phyloP scores from a whole-genome alignment of 2,797 vertebrate genomes.

The Pangasius mekongensis region DNA sequence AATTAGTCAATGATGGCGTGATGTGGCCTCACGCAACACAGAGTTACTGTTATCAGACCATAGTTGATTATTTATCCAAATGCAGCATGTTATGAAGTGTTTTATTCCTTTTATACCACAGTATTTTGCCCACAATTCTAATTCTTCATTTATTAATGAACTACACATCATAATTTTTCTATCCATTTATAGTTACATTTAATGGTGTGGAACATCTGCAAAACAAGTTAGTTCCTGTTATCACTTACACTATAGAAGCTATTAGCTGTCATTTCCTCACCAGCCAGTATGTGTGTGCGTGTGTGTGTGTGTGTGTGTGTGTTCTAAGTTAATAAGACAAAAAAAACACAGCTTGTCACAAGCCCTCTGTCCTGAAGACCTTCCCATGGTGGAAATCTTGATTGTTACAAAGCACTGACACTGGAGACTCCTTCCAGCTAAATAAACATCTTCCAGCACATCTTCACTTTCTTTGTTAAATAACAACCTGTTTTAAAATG shows the following conservation, averaged over 20 bases:
- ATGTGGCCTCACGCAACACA: not conserved
- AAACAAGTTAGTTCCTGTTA: not conserved
- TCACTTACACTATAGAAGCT: not conserved
- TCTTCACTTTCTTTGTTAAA: not conserved
- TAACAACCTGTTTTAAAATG: not conserved
- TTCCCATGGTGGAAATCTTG: not conserved
- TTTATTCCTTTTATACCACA: not conserved
- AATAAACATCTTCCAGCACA: not conserved
- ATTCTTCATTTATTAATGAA: not conserved
- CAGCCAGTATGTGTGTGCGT: not conserved
- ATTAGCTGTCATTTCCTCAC: no score
- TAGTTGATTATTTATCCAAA: not conserved
- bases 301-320: no score
- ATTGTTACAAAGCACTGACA: not conserved
- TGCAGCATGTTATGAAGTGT: not conserved
- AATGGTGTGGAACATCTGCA: not conserved
- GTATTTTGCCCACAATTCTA: no score
- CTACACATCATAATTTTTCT: not conserved
- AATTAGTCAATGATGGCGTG: not conserved
- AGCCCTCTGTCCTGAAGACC: not conserved
- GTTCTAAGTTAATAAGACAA: no score
- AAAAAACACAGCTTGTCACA: not conserved
- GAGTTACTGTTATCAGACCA: not conserved
- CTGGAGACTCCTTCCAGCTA: not conserved
- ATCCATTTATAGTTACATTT: not conserved